Conservation (phyloP, 2,888 invertebrate species). For the Glyphotaelius pellucidus region DNA sequence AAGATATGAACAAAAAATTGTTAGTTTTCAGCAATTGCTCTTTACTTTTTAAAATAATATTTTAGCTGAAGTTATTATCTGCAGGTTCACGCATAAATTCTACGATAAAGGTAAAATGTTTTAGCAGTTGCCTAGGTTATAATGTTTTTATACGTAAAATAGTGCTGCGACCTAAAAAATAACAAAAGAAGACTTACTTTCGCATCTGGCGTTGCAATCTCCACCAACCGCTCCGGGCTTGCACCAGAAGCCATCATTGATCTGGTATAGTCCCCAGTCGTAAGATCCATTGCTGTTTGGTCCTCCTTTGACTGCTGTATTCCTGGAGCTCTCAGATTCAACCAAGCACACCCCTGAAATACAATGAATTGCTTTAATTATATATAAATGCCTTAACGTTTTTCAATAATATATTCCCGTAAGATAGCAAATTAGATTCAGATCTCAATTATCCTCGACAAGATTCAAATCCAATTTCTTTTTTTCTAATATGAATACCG, state of each 20-base stretch:
- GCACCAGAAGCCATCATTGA: slow-evolving; percentile 58
- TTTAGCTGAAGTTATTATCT: not conserved
- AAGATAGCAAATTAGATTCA: too few species aligned
- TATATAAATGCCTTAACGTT: too few species aligned
- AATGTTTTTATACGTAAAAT: too few species aligned
- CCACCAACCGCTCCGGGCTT: not conserved
- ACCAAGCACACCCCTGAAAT: slow-evolving; percentile 55
- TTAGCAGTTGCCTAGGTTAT: too few species aligned
- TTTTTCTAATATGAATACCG: too few species aligned
- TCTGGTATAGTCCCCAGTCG: slow-evolving; percentile 69
- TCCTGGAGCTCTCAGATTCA: slow-evolving; percentile 46
- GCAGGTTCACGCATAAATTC: too few species aligned
- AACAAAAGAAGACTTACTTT: slow-evolving; percentile 36
- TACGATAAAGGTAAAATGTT: too few species aligned
- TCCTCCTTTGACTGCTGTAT: slow-evolving; percentile 23
- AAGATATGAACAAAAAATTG: not conserved
- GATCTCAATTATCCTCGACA: too few species aligned
- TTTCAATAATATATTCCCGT: too few species aligned
- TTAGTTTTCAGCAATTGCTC: not conserved
- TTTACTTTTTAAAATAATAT: not conserved
- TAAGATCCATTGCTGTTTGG: slow-evolving; percentile 74
- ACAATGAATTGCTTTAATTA: not conserved
- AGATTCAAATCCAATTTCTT: too few species aligned
- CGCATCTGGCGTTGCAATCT: slow-evolving; percentile 52
- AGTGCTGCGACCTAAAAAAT: not conserved